Conservation (phyloP, 2,888 invertebrate genomes). For the Idaea aversata region DNA sequence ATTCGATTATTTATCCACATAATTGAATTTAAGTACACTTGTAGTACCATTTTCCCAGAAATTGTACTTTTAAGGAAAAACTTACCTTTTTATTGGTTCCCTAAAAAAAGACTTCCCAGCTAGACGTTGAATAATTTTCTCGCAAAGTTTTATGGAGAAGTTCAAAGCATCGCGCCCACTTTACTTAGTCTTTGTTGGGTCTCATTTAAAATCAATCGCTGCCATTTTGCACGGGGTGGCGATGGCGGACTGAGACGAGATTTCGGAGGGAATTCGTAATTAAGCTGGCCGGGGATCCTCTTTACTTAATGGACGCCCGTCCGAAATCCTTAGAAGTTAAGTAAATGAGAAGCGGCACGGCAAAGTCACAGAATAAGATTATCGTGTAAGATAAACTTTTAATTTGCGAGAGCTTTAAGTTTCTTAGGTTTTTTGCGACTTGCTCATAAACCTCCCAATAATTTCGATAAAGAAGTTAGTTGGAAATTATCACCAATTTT, state of each 20-base stretch:
- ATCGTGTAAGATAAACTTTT: constrained; percentile 50
- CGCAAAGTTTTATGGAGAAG: constrained; percentile 58
- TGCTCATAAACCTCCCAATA: too few relatives aligned
- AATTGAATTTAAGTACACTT: not conserved
- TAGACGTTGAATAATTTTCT: constrained; percentile 38
- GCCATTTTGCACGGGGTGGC: constrained; percentile 64
- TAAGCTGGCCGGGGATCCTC: constrained; percentile 71
- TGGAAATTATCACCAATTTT: too few relatives aligned
- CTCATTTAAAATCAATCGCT: constrained; percentile 78
- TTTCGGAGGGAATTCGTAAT: constrained; percentile 77
- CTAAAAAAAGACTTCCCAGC: not conserved
- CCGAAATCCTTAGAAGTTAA: constrained; percentile 62
- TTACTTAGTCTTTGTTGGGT: constrained; percentile 57
- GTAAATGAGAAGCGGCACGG: constrained; percentile 57
- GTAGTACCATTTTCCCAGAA: not conserved
- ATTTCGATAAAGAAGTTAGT: too few relatives aligned
- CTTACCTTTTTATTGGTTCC: not conserved
- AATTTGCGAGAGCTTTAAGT: constrained; percentile 46
- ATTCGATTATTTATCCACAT: not conserved
- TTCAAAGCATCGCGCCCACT: constrained; percentile 50
- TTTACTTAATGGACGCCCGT: constrained; percentile 71
- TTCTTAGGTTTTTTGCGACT: constrained; percentile 18
- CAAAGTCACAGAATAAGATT: constrained; percentile 58
- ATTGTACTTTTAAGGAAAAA: not conserved
- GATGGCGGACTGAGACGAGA: constrained; percentile 57